Base-by-base conservation (phyloP, 2,888 invertebrate genomes). In the Quadriops clusia region DNA sequence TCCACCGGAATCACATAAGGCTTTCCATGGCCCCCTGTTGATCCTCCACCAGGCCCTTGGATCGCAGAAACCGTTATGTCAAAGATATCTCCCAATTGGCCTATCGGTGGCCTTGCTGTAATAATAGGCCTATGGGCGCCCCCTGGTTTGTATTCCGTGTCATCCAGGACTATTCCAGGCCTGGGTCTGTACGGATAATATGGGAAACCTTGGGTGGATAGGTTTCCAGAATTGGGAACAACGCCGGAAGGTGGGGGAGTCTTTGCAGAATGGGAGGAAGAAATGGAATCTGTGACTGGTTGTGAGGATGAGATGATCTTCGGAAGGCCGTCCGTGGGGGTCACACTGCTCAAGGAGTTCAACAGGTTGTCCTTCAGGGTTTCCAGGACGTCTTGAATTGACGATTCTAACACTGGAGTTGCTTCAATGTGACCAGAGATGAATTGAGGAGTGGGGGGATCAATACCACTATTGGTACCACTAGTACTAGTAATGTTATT, bases 61-160 rank as follows among this genome's bases (percentile, higher is more conserved):
- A 87, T 78, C 1, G 86, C 89, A 0, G 86, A 85, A 0, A 89
- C 79, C 0, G 87, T 87, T 0, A 89, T 79, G 47, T 89, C 87
- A 48, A 89, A 89, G 32, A 85, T 81, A 55, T 89, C 87, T 5
- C 80, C 82, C 13, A 45, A 29, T 48, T 76, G 76, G 1, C 65
- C 68, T 15, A 65, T 58, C n/a, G 61, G 67, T 21, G 56, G 63
- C 38, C 54, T 54, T 26, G 47, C 54, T 17, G 60, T 64, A 32
- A 61, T 43, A 17, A 61, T 58, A 2, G 65, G 58, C 24, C 46
- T 49, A 31, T 50, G 53, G 30, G 59, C 48, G 0, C 72, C 71
- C 13, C 73, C 75, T 0, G 80, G 81, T 47, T 80, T 79, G 58
- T 79, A 81, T 55, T 81, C 81, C 0, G 81, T 72, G 50, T 89